Conservation (phyloP, 1,140 invertebrate genomes). For the Oncopodura yosiiana region DNA sequence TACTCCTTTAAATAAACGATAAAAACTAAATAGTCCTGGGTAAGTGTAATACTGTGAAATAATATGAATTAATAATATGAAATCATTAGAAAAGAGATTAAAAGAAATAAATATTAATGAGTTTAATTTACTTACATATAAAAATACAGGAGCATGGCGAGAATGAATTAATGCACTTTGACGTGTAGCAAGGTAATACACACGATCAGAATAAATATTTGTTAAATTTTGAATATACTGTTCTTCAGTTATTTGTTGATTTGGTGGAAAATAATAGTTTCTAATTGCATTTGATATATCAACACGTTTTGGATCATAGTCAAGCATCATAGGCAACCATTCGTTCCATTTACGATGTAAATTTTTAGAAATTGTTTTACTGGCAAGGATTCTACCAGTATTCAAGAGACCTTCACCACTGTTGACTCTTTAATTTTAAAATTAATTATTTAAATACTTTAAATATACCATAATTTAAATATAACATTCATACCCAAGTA, state of each 20-base stretch:
- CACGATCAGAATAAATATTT: slow-evolving; percentile 13
- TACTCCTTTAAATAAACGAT: slow-evolving; percentile 19
- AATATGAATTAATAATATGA: too few relatives aligned
- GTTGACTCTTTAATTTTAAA: slow-evolving; percentile 37
- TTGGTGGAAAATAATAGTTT: slow-evolving; percentile 18
- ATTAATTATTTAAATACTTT: too few relatives aligned
- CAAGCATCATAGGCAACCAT: slow-evolving; percentile 24
- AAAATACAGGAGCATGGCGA: slow-evolving; percentile 12
- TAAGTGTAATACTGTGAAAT: slow-evolving; percentile 13
- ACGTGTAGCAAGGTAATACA: slow-evolving; percentile 12
- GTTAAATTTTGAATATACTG: slow-evolving; percentile 18
- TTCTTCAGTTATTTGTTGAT: too few relatives aligned
- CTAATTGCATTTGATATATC: slow-evolving; percentile 22
- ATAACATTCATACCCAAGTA: too few relatives aligned
- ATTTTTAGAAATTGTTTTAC: slow-evolving; percentile 3
- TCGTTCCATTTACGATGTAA: slow-evolving; percentile 16
- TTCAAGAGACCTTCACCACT: slow-evolving; percentile 42
- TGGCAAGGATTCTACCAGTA: slow-evolving; percentile 33
- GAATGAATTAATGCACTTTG: slow-evolving; percentile 12
- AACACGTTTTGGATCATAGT: slow-evolving; percentile 13
- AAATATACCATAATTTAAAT: too few relatives aligned
- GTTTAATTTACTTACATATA: too few relatives aligned
- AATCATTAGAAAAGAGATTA: too few relatives aligned
- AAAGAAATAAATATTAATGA: too few relatives aligned
- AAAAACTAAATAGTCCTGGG: slow-evolving; percentile 4